These are phyloP conservation scores for Cardiocondyla obscurior DNA, from an alignment of 1,140 invertebrate species.

Conservation along the genomic window DNA sequence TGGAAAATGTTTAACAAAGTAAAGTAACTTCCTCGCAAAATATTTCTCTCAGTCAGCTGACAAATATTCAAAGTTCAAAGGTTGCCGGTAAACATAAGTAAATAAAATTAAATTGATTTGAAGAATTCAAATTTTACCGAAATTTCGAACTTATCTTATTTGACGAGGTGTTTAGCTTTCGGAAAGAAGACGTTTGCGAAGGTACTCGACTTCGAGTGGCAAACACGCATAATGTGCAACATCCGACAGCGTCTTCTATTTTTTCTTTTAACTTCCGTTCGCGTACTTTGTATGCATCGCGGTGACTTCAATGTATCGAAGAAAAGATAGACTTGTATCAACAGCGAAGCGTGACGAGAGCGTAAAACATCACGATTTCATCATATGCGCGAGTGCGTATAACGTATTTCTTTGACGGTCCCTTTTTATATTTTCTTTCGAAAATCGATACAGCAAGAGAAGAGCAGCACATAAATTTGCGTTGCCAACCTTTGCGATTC, in stretches of 20 bases:
- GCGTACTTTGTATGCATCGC: constrained; percentile 35
- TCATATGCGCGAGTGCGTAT: not conserved
- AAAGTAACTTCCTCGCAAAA: not conserved
- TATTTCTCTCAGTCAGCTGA: not conserved
- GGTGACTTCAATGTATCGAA: constrained; percentile 12
- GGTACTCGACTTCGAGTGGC: constrained; percentile 11
- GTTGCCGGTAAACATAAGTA: not conserved
- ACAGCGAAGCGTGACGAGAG: constrained; percentile 1
- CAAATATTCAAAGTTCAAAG: not conserved
- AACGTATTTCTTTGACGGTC: not conserved
- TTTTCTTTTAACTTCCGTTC: constrained; percentile 28
- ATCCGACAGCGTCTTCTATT: constrained; percentile 35
- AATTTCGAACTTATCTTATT: not conserved
- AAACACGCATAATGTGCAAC: constrained; percentile 43
- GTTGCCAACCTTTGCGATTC: constrained; percentile 2
- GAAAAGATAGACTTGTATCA: constrained; percentile 9
- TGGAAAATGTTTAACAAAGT: not conserved
- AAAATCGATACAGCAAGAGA: not conserved
- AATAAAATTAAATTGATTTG: constrained; percentile 23
- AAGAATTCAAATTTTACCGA: not conserved
- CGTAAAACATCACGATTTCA: constrained; percentile 3
- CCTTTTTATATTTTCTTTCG: not conserved
- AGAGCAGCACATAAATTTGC: not conserved
- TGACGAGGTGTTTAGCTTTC: constrained; percentile 26
- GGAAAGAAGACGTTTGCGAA: constrained; percentile 9